Conservation (phyloP, 2,888 invertebrate species). For the Diachrysia chrysitis region DNA sequence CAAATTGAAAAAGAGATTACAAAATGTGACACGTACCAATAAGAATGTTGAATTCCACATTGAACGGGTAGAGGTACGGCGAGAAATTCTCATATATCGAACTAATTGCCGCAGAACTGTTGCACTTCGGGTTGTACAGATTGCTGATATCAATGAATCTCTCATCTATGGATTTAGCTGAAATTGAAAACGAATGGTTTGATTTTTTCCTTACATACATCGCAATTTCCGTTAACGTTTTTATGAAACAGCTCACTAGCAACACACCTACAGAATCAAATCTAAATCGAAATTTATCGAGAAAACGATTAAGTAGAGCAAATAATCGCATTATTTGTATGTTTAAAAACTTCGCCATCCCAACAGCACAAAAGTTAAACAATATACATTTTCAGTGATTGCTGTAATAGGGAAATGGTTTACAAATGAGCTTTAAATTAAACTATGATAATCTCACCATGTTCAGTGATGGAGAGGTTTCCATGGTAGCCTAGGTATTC, state of each 20-base stretch:
- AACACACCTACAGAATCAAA: no score
- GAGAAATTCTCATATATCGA: conserved; percentile 90
- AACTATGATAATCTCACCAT: conserved; percentile 27
- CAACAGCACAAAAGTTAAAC: no score
- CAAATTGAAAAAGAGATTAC: background rate
- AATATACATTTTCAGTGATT: no score
- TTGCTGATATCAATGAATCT: conserved; percentile 77
- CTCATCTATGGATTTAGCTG: conserved; percentile 25
- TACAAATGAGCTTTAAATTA: background rate
- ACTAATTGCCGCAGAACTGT: conserved; percentile 81
- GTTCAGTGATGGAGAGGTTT: conserved; percentile 25
- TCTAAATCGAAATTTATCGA: no score
- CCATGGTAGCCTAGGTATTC: conserved; percentile 31
- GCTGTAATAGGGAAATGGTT: background rate
- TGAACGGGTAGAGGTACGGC: conserved; percentile 94
- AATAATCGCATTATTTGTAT: no score
- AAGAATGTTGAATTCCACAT: conserved; percentile 94
- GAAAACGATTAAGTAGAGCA: no score
- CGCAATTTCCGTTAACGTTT: no score
- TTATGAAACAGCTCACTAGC: no score
- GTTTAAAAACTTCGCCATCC: no score
- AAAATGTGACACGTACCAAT: conserved; percentile 86
- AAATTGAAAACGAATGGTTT: conserved; percentile 12
- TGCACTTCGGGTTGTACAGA: conserved; percentile 82
- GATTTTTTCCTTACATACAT: background rate